A percentile compares a stretch with the other conserved stretches of the same genome.
Conservation (phyloP, 2,797 vertebrate genomes). For the Crax fasciolata region DNA sequence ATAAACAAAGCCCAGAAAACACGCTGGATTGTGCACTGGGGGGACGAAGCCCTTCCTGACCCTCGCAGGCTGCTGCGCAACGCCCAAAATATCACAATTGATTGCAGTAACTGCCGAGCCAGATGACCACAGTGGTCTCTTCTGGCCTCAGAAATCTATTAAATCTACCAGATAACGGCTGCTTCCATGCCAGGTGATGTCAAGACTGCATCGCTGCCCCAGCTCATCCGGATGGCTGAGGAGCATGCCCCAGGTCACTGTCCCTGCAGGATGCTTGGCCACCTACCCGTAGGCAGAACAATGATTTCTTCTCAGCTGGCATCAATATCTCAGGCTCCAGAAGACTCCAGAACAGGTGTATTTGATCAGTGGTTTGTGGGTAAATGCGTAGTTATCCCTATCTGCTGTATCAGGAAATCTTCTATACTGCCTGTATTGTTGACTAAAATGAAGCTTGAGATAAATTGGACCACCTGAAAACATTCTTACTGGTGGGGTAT, state of each 20-base stretch:
- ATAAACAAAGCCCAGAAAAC: not conserved
- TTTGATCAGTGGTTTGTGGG: not conserved
- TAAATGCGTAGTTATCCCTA: not conserved
- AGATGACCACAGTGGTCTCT: not conserved
- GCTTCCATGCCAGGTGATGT: not conserved
- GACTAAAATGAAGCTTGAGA: not conserved
- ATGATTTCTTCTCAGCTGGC: not conserved
- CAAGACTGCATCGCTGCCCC: not conserved
- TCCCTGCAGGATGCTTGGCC: not conserved
- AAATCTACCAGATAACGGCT: not conserved
- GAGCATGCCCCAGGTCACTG: not conserved
- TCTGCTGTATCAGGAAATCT: not conserved
- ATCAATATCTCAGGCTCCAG: accelerated
- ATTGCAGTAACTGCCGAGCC: not conserved
- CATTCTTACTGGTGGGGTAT: not conserved
- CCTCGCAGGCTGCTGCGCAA: not conserved
- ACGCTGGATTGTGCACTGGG: not conserved
- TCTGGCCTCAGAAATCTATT: constrained; percentile 4
- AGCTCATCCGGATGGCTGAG: not conserved
- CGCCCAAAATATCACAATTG: not conserved
- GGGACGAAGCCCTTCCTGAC: not conserved
- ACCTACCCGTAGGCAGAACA: not conserved
- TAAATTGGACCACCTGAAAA: not conserved
- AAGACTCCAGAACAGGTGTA: not conserved
- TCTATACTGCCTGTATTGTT: too few species aligned